Evolutionary conservation across 2,113 vertebrate genomes (phyloP).

Genomic region (Hystrix cristata): DNA sequence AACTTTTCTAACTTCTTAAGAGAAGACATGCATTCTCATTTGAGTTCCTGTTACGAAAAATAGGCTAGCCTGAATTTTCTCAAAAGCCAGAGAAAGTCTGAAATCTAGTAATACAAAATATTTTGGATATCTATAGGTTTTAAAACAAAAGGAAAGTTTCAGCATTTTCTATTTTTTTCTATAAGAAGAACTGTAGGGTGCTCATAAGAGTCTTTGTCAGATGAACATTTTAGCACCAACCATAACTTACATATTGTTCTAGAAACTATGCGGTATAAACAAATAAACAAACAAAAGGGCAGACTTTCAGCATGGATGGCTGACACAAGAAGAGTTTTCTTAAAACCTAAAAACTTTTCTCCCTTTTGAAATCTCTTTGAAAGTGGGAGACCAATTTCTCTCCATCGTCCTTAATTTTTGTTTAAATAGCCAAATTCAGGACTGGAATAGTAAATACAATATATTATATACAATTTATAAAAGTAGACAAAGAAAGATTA

Average conservation of each 20-base stretch:
- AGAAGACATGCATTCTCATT: not conserved
- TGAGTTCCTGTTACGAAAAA: conserved; percentile 46
- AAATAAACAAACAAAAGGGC: not conserved
- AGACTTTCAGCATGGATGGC: not conserved
- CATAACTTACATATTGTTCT: conserved; percentile 11
- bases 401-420: not conserved
- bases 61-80: conserved; percentile 17
- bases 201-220: not conserved
- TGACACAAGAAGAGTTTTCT: not conserved
- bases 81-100: conserved; percentile 50
- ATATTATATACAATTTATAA: conserved; percentile 14
- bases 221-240: not conserved
- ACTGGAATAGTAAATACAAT: not conserved
- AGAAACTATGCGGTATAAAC: not conserved
- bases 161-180: conserved; percentile 9
- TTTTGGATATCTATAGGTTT: conserved; percentile 18
- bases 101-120: conserved; percentile 42
- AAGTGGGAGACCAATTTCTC: not conserved
- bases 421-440: not conserved
- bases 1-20: conserved; percentile 13
- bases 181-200: not conserved
- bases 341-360: not conserved
- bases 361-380: not conserved
- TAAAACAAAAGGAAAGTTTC: not conserved
- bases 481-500: not conserved